A percentile compares a stretch with the other conserved stretches of the same genome.
These are phyloP conservation scores for Drosophila mercatorum DNA, from an alignment of 2,888 invertebrate species.

Conservation along the genomic window DNA sequence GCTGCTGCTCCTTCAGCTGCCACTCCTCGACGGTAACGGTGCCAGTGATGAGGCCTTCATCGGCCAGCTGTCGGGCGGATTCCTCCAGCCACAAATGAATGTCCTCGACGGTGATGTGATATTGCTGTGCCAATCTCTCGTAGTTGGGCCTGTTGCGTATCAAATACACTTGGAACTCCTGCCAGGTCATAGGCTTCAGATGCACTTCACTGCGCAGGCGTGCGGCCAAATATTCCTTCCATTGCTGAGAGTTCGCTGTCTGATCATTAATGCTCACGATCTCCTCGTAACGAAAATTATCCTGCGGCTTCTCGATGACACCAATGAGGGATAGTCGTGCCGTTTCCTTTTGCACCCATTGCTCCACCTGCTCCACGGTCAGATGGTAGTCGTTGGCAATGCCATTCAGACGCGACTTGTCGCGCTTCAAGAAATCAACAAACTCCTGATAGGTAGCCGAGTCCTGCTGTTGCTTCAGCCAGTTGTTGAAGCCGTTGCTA, in stretches of 20 bases:
- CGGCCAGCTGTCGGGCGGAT: conserved; percentile 61
- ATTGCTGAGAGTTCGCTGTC: conserved; percentile 45
- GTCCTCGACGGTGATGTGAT: conserved; percentile 74
- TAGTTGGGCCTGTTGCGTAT: conserved; percentile 63
- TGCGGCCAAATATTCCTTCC: conserved; percentile 73
- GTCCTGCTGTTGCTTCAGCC: conserved; percentile 74
- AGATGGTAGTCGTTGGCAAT: conserved; percentile 80
- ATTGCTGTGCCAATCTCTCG: conserved; percentile 75
- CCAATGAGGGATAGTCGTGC: conserved; percentile 76
- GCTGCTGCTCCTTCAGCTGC: conserved; percentile 72
- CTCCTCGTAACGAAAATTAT: conserved; percentile 54
- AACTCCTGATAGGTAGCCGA: conserved; percentile 73
- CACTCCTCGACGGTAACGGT: conserved; percentile 65
- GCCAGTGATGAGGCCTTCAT: conserved; percentile 68
- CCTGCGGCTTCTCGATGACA: conserved; percentile 65
- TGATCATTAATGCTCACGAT: conserved; percentile 49
- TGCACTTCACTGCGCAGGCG: conserved; percentile 68
- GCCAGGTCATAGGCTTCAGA: conserved; percentile 69
- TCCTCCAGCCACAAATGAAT: conserved; percentile 76
- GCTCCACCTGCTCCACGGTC: conserved; percentile 81
- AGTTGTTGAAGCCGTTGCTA: conserved; percentile 72
- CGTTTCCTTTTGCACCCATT: conserved; percentile 81
- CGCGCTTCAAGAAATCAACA: conserved; percentile 73
- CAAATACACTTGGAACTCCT: conserved; percentile 78
- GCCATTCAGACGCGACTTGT: conserved; percentile 71